Evolutionary conservation across 2,797 vertebrate genomes (phyloP).

Genomic region (Pipistrellus pygmaeus): DNA sequence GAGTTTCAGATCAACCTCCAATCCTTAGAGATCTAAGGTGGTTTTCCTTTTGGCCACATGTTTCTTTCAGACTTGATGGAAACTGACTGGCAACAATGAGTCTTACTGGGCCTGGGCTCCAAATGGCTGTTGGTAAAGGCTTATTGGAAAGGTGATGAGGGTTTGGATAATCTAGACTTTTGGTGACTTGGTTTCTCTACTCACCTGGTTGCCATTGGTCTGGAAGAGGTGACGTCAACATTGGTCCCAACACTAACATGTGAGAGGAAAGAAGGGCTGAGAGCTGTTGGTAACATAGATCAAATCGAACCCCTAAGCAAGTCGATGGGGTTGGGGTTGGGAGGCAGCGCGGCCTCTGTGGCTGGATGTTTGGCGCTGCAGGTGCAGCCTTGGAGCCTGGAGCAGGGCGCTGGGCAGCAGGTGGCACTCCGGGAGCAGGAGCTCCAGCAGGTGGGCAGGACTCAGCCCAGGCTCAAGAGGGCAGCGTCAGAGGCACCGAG

Average conservation of each 20-base stretch:
- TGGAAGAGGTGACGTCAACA: not conserved
- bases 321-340: not conserved
- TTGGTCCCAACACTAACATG: no score
- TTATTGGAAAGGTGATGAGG: accelerated
- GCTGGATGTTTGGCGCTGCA: not conserved
- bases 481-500: not conserved
- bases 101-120: not conserved
- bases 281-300: not conserved
- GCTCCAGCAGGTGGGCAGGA: not conserved
- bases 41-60: not conserved
- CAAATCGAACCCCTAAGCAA: not conserved
- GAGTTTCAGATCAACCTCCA: not conserved
- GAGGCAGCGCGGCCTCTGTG: accelerated
- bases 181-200: not conserved
- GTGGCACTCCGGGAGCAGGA: no score
- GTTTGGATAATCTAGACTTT: not conserved
- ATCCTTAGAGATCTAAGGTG: not conserved
- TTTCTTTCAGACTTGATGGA: not conserved
- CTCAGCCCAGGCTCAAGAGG: not conserved
- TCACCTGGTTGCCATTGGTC: not conserved
- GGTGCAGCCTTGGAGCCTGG: not conserved
- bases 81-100: not conserved
- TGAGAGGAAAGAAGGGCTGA: no score
- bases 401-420: not conserved
- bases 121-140: not conserved